Evolutionary conservation across 2,797 vertebrate genomes (phyloP).

Genomic region (Hydrolagus colliei): DNA sequence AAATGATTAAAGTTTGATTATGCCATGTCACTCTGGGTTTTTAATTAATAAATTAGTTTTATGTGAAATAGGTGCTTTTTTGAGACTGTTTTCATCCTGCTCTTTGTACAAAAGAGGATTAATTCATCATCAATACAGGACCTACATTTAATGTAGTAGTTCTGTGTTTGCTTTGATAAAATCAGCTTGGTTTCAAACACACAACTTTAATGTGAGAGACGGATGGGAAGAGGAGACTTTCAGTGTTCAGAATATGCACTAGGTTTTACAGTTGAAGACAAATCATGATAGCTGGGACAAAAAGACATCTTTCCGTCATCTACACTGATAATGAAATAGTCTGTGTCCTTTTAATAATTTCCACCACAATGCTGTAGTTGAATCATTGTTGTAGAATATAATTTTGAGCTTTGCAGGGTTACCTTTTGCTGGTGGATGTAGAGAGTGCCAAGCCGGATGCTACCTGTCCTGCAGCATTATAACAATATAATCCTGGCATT

Average conservation of each 20-base stretch:
- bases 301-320: neutral
- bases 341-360: too few species aligned
- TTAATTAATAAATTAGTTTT: constrained; percentile 26
- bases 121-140: neutral
- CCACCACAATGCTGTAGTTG: too few species aligned
- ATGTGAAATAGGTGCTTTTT: constrained; percentile 21
- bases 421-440: too few species aligned
- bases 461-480: too few species aligned
- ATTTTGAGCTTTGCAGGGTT: too few species aligned
- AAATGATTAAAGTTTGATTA: constrained; percentile 32
- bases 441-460: too few species aligned
- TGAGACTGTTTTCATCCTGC: neutral
- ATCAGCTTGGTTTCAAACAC: constrained; percentile 18
- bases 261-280: neutral
- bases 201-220: neutral
- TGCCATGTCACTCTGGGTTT: constrained; percentile 23
- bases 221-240: neutral
- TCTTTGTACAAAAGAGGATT: constrained; percentile 27
- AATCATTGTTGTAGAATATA: too few species aligned
- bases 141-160: neutral
- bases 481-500: too few species aligned
- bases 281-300: neutral
- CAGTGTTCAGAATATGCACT: neutral
- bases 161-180: constrained; percentile 5
- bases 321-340: neutral